Evolutionary conservation across 2,113 vertebrate species (phyloP), one percentile per base, ranked within the genome.

Genomic region (Sturnira hondurensis): DNA sequence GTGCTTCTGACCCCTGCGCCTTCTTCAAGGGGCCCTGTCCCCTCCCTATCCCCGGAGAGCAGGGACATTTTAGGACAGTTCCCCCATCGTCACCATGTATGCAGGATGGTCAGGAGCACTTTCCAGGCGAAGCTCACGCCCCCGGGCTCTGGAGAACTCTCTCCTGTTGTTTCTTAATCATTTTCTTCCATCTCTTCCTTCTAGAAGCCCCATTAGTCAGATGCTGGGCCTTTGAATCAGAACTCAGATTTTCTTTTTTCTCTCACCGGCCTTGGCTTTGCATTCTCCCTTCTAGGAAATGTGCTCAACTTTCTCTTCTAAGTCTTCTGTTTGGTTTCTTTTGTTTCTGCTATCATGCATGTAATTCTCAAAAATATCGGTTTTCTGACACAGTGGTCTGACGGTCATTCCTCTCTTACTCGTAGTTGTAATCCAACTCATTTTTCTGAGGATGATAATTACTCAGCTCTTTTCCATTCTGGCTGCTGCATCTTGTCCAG

Each of bases 41-140:
- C 31, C 33, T 28, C 81, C 73, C 45, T 4, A 1, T 7, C 38
- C 31, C 63, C 4, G 14, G 12, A 14, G 28, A 65, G 61, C 12
- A 4, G 12, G 4, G 28, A 15, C 5, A 16, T 65, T 33, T 33
- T 65, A 15, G 61, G 28, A 33, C 63, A 67, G 33, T 17, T 2
- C 33, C 63, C 63, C 33, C 15, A 1, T n/a, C 15, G 4, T 65
- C 63, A 22, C 54, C 12, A 9, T 17, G 63, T 8, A 2, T 5
- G 2, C 24, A 26, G 12, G 10, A 5, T 1, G 3, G 54, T 12
- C 33, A 5, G 7, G 68, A 15, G 15, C 41, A 43, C 50, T 26
- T 58, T 28, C 24, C 4, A 26, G 0, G 3, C 3, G 38, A 38
- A 26, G 68, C 36, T 0, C 9, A 0, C 4, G 36, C n/a, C 68